A percentile compares a stretch with the other conserved stretches of the same genome.
Evolutionary conservation across 2,888 invertebrate genomes (phyloP).

Genomic region (Linyphia triangularis): DNA sequence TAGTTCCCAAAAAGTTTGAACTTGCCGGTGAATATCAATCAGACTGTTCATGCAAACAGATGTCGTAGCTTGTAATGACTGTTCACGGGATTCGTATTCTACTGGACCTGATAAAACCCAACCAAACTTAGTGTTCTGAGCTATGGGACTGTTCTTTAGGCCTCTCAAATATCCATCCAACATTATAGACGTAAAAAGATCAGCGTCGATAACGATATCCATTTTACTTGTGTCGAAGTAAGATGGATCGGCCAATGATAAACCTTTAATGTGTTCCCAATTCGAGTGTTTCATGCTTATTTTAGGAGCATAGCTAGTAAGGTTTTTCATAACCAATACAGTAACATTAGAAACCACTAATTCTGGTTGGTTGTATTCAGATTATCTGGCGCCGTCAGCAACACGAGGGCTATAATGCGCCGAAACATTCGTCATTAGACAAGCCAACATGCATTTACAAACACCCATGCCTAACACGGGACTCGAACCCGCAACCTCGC

Average conservation of each 20-base stretch:
- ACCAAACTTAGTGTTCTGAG: background rate
- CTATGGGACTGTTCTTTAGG: background rate
- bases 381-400: too few species aligned
- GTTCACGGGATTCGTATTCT: background rate
- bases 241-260: background rate
- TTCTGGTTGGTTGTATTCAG: too few species aligned
- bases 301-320: background rate
- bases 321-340: background rate
- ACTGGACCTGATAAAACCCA: background rate
- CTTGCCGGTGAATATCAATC: background rate
- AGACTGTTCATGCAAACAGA: background rate
- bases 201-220: background rate
- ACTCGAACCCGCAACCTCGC: too few species aligned
- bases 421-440: too few species aligned
- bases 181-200: background rate
- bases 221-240: background rate
- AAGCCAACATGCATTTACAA: too few species aligned
- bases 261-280: background rate
- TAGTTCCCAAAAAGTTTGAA: background rate
- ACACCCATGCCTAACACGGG: too few species aligned
- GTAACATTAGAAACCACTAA: background rate
- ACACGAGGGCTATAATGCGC: too few species aligned
- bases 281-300: background rate
- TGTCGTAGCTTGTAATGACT: background rate
- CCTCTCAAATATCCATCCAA: background rate